phyloP scores from a whole-genome alignment of 2,888 invertebrate species.

The Polyommatus iphigenia region DNA sequence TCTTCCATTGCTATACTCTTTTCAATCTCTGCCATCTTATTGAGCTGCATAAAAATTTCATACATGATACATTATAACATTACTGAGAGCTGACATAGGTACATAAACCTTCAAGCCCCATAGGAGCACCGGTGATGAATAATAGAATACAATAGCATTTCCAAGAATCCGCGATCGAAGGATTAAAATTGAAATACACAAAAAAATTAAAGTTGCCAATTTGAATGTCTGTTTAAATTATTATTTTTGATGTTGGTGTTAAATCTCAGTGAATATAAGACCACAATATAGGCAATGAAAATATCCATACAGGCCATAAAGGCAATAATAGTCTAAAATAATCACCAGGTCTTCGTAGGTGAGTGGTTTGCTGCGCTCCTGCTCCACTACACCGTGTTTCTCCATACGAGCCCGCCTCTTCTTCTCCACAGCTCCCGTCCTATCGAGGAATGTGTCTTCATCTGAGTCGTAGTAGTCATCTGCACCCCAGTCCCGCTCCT shows the following conservation, averaged over 20 bases:
- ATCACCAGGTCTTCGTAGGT: slow-evolving; percentile 85
- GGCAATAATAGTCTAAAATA: slow-evolving; percentile 26
- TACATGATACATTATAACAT: not conserved
- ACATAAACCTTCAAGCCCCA: no score
- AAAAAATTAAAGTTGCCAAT: no score
- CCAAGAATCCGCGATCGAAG: no score
- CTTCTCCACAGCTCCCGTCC: slow-evolving; percentile 95
- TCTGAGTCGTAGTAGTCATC: slow-evolving; percentile 97
- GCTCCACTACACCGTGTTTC: slow-evolving; percentile 79
- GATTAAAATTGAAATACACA: no score
- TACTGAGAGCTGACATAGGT: no score
- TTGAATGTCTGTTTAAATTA: no score
- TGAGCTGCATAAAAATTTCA: slow-evolving; percentile 65
- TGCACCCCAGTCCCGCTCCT: slow-evolving; percentile 88
- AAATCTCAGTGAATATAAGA: no score
- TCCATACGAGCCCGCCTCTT: slow-evolving; percentile 90
- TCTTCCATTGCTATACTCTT: slow-evolving; percentile 67
- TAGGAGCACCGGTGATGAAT: no score
- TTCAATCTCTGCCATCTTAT: slow-evolving; percentile 84
- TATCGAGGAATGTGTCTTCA: slow-evolving; percentile 96
- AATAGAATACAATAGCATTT: no score
- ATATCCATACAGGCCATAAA: not conserved
- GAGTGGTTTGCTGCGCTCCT: slow-evolving; percentile 57
- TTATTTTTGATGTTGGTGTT: no score
- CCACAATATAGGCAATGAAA: not conserved